phyloP scores from a whole-genome alignment of 2,113 vertebrate species.

The Callaeas wilsoni region DNA sequence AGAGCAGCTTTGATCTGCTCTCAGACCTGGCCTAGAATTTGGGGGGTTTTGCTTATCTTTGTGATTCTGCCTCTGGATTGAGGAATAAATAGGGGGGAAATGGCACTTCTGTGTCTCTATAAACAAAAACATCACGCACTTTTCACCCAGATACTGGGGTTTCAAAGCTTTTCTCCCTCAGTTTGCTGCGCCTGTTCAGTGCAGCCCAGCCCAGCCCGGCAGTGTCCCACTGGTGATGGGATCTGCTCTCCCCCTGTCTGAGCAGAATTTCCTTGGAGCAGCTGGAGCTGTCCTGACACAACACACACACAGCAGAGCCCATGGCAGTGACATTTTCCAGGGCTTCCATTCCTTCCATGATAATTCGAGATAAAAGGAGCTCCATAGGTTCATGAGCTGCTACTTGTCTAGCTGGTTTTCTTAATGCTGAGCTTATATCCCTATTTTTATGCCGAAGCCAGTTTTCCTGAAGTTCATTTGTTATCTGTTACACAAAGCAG shows the following conservation, averaged over 20 bases:
- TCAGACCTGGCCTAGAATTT: neutral
- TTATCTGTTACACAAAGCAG: conserved; percentile 16
- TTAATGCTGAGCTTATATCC: neutral
- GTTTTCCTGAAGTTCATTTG: neutral
- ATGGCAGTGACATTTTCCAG: neutral
- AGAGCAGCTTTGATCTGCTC: neutral
- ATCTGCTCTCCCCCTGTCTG: neutral
- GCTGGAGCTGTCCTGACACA: neutral
- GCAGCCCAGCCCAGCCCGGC: neutral
- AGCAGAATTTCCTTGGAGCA: neutral
- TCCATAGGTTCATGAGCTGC: neutral
- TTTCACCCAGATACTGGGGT: neutral
- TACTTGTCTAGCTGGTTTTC: neutral
- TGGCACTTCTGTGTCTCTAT: neutral
- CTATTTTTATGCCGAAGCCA: neutral
- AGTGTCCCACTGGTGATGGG: neutral
- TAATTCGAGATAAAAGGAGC: conserved; percentile 14
- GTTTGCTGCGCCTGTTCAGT: neutral
- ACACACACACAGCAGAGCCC: neutral
- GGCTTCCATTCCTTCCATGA: neutral
- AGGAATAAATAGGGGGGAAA: neutral
- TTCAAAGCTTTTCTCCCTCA: neutral
- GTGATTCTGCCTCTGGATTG: neutral
- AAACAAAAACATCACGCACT: neutral
- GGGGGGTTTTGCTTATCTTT: neutral